Evolutionary conservation across 2,888 invertebrate species (phyloP).

Genomic region (Danaus chrysippus): DNA sequence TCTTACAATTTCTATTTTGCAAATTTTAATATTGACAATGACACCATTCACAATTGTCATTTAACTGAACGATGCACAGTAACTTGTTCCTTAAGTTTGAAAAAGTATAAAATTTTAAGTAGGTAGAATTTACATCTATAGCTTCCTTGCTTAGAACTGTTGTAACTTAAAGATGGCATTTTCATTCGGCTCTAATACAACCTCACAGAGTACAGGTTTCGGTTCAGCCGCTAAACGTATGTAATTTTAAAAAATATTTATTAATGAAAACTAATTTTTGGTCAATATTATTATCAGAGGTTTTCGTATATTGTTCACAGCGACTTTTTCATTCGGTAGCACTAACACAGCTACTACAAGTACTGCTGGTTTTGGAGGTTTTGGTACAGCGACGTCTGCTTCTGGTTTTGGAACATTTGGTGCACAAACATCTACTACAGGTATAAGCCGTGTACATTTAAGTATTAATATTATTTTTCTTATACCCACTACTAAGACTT

Average conservation of each 20-base stretch:
- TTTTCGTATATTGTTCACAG: constrained; percentile 39
- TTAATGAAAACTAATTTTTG: background rate
- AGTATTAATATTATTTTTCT: too few relatives aligned
- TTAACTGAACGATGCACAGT: too few relatives aligned
- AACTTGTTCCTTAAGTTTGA: too few relatives aligned
- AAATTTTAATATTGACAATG: too few relatives aligned
- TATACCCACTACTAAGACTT: too few relatives aligned
- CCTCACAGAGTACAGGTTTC: constrained; percentile 59
- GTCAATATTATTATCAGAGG: background rate
- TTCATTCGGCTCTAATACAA: constrained; percentile 60
- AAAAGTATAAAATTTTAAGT: too few relatives aligned
- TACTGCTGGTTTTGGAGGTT: constrained; percentile 64
- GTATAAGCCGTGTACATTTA: background rate
- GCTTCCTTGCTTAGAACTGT: background rate
- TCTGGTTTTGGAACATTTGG: constrained; percentile 71
- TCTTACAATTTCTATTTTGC: too few relatives aligned
- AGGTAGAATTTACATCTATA: too few relatives aligned
- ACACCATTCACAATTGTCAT: too few relatives aligned
- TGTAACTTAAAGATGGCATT: constrained; percentile 52
- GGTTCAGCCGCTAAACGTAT: constrained; percentile 80
- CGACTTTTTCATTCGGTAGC: constrained; percentile 73
- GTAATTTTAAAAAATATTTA: constrained; percentile 33
- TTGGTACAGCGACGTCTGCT: constrained; percentile 67
- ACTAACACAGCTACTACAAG: constrained; percentile 73
- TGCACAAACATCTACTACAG: constrained; percentile 45